Conservation (phyloP, 2,888 invertebrate genomes). For the Clanis bilineata region DNA sequence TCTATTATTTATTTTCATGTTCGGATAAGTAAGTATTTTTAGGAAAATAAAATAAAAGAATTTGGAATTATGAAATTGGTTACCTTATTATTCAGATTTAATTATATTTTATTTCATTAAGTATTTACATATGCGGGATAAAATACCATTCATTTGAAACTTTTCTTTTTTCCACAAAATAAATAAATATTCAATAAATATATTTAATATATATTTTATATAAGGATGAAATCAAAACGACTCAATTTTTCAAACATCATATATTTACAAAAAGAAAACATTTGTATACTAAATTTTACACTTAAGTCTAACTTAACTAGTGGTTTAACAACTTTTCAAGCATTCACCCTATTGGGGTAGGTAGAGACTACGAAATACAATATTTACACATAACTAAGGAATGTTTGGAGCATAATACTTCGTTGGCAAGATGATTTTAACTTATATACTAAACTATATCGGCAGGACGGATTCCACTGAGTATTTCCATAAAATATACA, state of each 20-base stretch:
- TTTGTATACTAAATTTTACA: constrained; percentile 37
- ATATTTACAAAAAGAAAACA: constrained; percentile 62
- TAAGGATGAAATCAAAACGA: not conserved
- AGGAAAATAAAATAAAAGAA: too few relatives aligned
- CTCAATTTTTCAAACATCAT: constrained; percentile 51
- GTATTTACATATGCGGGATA: too few relatives aligned
- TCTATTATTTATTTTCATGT: too few relatives aligned
- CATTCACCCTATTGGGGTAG: not conserved
- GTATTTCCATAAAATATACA: constrained; percentile 35
- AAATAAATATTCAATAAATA: too few relatives aligned
- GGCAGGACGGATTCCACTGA: constrained; percentile 74
- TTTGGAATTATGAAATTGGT: too few relatives aligned
- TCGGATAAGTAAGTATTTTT: too few relatives aligned
- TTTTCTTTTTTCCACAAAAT: too few relatives aligned
- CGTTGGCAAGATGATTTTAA: constrained; percentile 64
- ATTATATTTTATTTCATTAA: too few relatives aligned
- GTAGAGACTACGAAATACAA: constrained; percentile 35
- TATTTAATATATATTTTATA: not conserved
- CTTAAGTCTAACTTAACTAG: constrained; percentile 17
- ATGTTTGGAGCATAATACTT: constrained; percentile 62
- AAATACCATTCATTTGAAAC: too few relatives aligned
- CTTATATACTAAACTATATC: constrained; percentile 43
- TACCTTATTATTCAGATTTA: too few relatives aligned
- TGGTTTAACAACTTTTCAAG: constrained; percentile 17
- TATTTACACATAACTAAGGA: constrained; percentile 26